Evolutionary conservation across 1,140 invertebrate genomes (phyloP).

Genomic region (Eulimnadia texana): DNA sequence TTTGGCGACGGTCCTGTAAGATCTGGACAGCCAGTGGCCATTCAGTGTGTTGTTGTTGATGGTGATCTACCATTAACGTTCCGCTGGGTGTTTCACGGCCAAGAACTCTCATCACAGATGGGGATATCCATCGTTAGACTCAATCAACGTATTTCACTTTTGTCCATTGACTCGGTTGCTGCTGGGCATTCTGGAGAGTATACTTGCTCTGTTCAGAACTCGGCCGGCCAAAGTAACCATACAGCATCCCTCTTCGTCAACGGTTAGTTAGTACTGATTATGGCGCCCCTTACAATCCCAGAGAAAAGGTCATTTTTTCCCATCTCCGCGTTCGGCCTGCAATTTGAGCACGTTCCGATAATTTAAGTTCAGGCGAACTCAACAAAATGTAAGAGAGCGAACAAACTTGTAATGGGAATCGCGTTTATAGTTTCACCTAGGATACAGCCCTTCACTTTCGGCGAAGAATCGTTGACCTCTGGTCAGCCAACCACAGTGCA

Average conservation of each 20-base stretch:
- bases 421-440: conserved; percentile 43
- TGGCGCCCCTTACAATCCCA: too few species aligned
- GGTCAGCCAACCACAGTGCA: conserved; percentile 50
- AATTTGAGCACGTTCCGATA: conserved; percentile 1
- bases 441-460: conserved; percentile 47
- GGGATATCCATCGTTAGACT: conserved; percentile 34
- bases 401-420: neutral
- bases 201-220: conserved; percentile 68
- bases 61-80: conserved; percentile 32
- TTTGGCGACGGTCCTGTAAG: conserved; percentile 35
- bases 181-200: conserved; percentile 73
- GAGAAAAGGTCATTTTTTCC: neutral
- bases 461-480: conserved; percentile 41
- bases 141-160: conserved; percentile 49
- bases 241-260: conserved; percentile 52
- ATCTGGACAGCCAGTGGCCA: conserved; percentile 37
- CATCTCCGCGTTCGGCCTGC: neutral
- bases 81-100: conserved; percentile 55
- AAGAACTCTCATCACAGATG: conserved; percentile 27
- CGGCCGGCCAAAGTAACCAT: conserved; percentile 41
- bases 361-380: neutral
- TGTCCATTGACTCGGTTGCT: conserved; percentile 58
- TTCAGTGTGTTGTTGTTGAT: conserved; percentile 32
- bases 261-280: conserved; percentile 33
- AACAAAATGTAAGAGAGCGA: too few species aligned